Base-by-base conservation (phyloP, 2,888 invertebrate species). In the Sesia bembeciformis region DNA sequence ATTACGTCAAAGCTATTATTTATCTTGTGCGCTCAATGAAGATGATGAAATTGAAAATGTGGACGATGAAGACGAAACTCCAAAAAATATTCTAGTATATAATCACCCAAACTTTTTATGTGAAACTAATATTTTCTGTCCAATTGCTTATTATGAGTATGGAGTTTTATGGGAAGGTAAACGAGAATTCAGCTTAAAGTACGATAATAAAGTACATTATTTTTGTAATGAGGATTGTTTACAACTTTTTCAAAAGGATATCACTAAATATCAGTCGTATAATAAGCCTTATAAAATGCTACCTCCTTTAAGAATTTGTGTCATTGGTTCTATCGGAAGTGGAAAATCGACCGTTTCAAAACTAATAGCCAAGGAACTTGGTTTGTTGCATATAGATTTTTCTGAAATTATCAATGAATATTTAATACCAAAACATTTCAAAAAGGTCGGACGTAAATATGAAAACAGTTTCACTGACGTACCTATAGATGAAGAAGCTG, bases 81-180 rank as follows among this genome's bases (percentile, higher is more conserved):
- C 65, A 41, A 76, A 76, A 63, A 74, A 86, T 62, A 57, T 68
- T 40, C 57, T 78, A 38, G 72, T 61, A 3, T 71, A 70, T 58
- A 87, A 85, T 60, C 70, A 78, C 53, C 56, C 72, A 49, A 70
- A 84, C 53, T 78, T 78, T 56, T 84, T 91, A 54, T 91, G 93
- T n/a, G 91, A 92, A 68, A 92, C 91, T 2, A 81, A 79, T 58
- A 64, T 83, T 62, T 93, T 90, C 64, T 94, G 94, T 66, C 93
- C 94, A 0, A 86, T 93, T 41, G 81, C 91, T n/a, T 90, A 88
- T 65, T 75, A 78, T 55, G 79, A 91, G 49, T 68, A 91, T 61
- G 80, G 85, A 49, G 79, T 92, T 5, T 68, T 93, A 38, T 91
- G 93, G 91, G 89, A 86, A 74, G 93, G 93, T n/a, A 92, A 91